These are phyloP conservation scores for Caenorhabditis brenneri DNA, from an alignment of 1,140 invertebrate species.

Conservation along the genomic window DNA sequence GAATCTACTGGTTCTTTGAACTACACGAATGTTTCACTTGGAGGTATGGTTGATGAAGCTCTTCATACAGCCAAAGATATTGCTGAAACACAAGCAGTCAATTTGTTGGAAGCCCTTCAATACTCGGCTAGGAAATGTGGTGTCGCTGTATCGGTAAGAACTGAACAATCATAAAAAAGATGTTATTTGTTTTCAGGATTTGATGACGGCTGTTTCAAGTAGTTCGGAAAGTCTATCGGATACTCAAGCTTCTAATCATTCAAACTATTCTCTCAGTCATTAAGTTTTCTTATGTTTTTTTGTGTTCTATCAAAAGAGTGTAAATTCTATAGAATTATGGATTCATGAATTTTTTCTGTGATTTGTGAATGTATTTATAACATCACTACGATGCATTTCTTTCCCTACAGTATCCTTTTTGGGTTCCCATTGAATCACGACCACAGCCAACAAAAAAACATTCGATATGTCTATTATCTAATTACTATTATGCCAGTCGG, in stretches of 20 bases:
- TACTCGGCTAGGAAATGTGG: not conserved
- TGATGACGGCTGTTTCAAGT: not conserved
- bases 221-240: slow-evolving; percentile 14
- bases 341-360: no score
- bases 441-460: no score
- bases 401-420: no score
- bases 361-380: no score
- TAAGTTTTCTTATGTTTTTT: not conserved
- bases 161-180: not conserved
- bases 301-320: not conserved
- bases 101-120: not conserved
- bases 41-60: not conserved
- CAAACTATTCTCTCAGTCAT: not conserved
- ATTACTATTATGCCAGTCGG: no score
- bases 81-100: not conserved
- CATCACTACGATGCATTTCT: no score
- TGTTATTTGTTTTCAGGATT: not conserved
- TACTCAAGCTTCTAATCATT: not conserved
- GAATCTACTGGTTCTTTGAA: not conserved
- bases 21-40: not conserved
- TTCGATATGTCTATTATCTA: no score
- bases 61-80: slow-evolving; percentile 10
- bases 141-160: not conserved
- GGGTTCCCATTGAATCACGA: no score
- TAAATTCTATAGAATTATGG: no score